Evolutionary conservation across 2,113 vertebrate species (phyloP), one percentile per base, ranked within the genome.

Genomic region (Anthoscopus minutus): DNA sequence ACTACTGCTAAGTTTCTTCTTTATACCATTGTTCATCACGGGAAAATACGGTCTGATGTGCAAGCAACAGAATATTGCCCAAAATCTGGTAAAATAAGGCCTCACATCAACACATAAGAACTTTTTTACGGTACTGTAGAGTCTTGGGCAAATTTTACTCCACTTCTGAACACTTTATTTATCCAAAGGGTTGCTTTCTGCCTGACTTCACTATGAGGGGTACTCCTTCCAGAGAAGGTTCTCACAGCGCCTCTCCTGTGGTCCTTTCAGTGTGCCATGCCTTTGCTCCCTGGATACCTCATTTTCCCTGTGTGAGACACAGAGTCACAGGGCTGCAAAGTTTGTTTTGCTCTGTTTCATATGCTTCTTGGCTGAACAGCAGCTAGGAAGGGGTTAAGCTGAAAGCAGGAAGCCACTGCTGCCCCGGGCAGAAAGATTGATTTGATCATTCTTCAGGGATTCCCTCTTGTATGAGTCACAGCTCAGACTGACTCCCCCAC

Each of bases 381-480:
- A 94, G 84, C 28, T 60, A 88, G 79, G 33, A 93, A 94, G 44
- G 94, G 80, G 97, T 97, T 97, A 97, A 96, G 62, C 33, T 82
- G 73, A 90, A 90, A 94, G 81, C 58, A 65, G 44, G 44, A 86
- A 60, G 85, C 83, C 28, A 44, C 85, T 88, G 89, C 92, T 25
- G 77, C 81, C 81, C 37, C 13, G 1, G 1, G 86, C 87, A 96
- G 95, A 92, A 96, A 94, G 95, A 97, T 73, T 92, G 94, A 97
- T 97, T 97, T 89, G 96, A 97, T 97, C 95, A 91, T 97, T 98
- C 98, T 98, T 97, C 95, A 98, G 98, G 98, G 98, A 98, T 98
- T 98, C 98, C 98, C 98, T 98, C 80, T 92, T 47, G 91, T 90
- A 98, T 98, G 98, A 98, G 97, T 98, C 98, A 98, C 92, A 87